Evolutionary conservation across 1,140 invertebrate species (phyloP), one percentile per base, ranked within the genome.

Genomic region (Sminthurinus signatus): DNA sequence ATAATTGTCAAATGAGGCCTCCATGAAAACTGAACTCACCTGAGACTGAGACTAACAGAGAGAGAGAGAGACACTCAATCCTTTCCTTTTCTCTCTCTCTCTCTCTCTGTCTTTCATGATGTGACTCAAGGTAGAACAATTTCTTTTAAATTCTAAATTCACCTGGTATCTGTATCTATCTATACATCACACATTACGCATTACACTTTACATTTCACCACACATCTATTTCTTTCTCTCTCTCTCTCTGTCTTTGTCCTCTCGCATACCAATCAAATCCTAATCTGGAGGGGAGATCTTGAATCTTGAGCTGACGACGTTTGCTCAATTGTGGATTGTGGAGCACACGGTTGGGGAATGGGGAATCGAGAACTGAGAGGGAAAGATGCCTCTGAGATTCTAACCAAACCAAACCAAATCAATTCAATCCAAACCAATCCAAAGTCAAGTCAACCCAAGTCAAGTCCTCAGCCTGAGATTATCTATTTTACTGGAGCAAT

Each of bases 1-100:
- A 67, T 62, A 67, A 67, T 67, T 61, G 64, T 62, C 64, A 56
- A 50, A 50, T 43, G 21, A 62, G 60, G 60, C 64, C 44, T 54
- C 56, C 56, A 65, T 42, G 32, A 65, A 56, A 28, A n/a, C n/a
- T n/a, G n/a, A 54, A n/a, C 46, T 60, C 59, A 51, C 59, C 43
- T 51, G 21, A 1, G 32, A 43, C 19, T 19, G 8, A 50, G 23
- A 50, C 46, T 8, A 15, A 8, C n/a, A 14, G 14, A 55, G 4
- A 55, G n/a, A 12, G 10, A 42, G 10, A 42, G 10, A 42, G 10
- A 42, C 39, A n/a, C 39, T 12, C 39, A n/a, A 42, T 42, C 10
- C 39, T 12, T 10, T 42, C n/a, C 39, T 42, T 42, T n/a, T 42
- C n/a, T n/a, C 39, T 42, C 39, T n/a, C 39, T n/a, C 39, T 42